Evolutionary conservation across 1,140 invertebrate species (phyloP), one percentile per base, ranked within the genome.

Genomic region (Meloidogyne chitwoodi): DNA sequence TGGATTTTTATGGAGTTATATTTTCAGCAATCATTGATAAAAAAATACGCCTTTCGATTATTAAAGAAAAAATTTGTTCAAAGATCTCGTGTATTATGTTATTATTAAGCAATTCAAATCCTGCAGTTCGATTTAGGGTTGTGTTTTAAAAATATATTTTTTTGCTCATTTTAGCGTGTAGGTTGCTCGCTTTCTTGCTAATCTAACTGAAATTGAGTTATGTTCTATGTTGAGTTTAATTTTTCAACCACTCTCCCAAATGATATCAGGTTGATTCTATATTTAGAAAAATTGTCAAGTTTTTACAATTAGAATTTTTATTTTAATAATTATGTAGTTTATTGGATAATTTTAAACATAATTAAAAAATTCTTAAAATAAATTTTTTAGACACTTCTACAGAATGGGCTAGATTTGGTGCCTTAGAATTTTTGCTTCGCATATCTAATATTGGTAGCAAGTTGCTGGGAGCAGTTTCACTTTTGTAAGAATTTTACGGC

Each of bases 171-270:
- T 16, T 62, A 1, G 14, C 0, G n/a, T 70, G 6, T 24, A 76
- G 24, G 76, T 81, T 14, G 27, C 78, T 14, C 67, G 83, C 4
- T 83, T 74, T 48, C 31, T 83, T 14, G 34, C 79, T 1, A 82
- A 80, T 11, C 27, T 85, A 2, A 84, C 83, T 3, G 63, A 61
- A 12, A 44, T 75, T 29, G 74, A 85, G 41, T 56, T 83, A 16
- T 62, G 56, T n/a, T 29, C 67, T 26, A 44, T 78, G 22, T 62
- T 83, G 26, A 83, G 84, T 44, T 12, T 62, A 29, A 77, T 78
- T 63, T 83, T 78, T 64, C 5, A 11, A 24, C 44, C 34, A 12
- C 31, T 71, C 31, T 22, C n/a, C 16, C 19, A 62, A 68, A 31
- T 77, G 75, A 19, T 63, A 27, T 61, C 56, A 76, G 79, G 71